A percentile compares a stretch with the other conserved stretches of the same genome.
phyloP scores from a whole-genome alignment of 1,140 invertebrate genomes.

The Theocolax elegans region DNA sequence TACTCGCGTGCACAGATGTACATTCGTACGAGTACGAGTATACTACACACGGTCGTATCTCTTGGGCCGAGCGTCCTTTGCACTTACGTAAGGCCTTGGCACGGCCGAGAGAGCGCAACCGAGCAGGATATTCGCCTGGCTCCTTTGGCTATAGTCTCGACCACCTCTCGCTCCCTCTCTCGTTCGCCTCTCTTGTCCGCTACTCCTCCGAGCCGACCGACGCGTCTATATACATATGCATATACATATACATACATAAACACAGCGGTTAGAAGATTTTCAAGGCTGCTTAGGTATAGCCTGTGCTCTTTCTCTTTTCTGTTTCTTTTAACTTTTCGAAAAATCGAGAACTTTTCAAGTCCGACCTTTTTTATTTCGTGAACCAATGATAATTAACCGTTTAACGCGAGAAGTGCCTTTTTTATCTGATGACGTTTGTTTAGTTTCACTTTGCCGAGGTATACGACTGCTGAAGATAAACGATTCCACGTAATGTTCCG shows the following conservation, averaged over 20 bases:
- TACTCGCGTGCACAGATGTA: background rate
- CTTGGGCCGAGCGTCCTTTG: constrained; percentile 21
- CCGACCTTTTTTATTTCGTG: background rate
- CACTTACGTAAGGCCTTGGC: constrained; percentile 35
- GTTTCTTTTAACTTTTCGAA: background rate
- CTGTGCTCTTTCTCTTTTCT: background rate
- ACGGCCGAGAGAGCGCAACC: background rate
- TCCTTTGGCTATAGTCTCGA: constrained; percentile 32
- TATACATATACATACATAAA: too few species aligned
- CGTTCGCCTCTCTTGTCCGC: background rate
- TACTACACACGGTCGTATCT: background rate
- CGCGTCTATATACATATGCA: constrained; percentile 8
- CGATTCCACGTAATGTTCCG: too few species aligned
- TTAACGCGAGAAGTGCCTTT: background rate
- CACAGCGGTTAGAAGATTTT: constrained; percentile 28
- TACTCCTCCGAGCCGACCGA: background rate
- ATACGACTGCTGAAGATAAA: too few species aligned
- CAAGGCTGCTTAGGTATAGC: constrained; percentile 20
- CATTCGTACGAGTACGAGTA: background rate
- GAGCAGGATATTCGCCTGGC: background rate
- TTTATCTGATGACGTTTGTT: too few species aligned
- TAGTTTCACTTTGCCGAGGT: too few species aligned
- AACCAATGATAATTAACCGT: background rate
- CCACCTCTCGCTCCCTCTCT: background rate
- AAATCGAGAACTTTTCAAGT: too few species aligned